Evolutionary conservation across 2,888 invertebrate genomes (phyloP).

Genomic region (Papilio demoleus): DNA sequence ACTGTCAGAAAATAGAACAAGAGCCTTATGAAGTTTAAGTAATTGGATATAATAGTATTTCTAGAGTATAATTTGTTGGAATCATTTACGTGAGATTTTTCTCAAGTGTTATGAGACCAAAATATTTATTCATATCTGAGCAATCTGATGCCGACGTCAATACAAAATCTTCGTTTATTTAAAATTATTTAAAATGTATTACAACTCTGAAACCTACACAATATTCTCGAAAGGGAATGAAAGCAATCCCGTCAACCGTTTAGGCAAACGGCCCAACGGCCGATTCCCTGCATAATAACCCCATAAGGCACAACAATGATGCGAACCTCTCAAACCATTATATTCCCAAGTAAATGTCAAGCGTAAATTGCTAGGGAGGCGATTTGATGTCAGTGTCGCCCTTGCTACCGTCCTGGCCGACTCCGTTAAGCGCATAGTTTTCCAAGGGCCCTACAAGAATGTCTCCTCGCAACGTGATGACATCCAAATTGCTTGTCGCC

Average conservation of each 20-base stretch:
- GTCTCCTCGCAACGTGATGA: constrained; percentile 61
- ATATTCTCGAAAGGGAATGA: constrained; percentile 13
- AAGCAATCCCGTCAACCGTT: constrained; percentile 23
- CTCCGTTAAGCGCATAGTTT: constrained; percentile 62
- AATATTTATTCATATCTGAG: too few species aligned
- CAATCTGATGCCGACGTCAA: too few species aligned
- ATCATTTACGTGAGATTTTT: too few species aligned
- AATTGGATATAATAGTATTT: too few species aligned
- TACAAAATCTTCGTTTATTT: too few species aligned
- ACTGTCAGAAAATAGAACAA: not conserved
- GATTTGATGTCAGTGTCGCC: constrained; percentile 48
- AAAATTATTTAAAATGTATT: too few species aligned
- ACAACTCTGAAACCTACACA: not conserved
- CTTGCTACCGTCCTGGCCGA: constrained; percentile 43
- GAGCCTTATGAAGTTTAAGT: not conserved
- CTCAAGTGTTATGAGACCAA: too few species aligned
- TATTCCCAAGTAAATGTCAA: constrained; percentile 39
- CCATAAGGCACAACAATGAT: constrained; percentile 33
- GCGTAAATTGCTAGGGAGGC: constrained; percentile 43
- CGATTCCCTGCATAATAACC: constrained; percentile 37
- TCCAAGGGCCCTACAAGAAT: constrained; percentile 63
- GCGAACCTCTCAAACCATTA: constrained; percentile 32
- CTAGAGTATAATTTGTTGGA: too few species aligned
- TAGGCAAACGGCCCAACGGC: constrained; percentile 25
- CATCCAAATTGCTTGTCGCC: constrained; percentile 69